A percentile compares a stretch with the other conserved stretches of the same genome.
phyloP scores from a whole-genome alignment of 2,888 invertebrate genomes.

The Lithophane socia region DNA sequence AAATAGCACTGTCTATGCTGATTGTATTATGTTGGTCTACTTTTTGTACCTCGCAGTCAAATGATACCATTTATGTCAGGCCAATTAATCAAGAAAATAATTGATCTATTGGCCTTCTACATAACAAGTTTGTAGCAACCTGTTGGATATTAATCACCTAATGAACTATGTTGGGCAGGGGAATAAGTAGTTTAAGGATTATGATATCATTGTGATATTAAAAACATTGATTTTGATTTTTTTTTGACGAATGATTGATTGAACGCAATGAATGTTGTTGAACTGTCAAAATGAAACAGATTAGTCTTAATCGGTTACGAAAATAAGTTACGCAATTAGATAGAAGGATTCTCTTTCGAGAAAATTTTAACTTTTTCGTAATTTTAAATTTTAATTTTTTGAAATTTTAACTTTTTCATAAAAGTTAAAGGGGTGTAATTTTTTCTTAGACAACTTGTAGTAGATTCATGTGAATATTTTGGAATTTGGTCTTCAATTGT shows the following conservation, averaged over 20 bases:
- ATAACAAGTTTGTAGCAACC: conserved; percentile 24
- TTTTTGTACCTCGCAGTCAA: conserved; percentile 33
- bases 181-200: neutral
- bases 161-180: conserved; percentile 1
- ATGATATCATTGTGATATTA: neutral
- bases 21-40: conserved; percentile 15
- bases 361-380: neutral
- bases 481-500: neutral
- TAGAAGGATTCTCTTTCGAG: neutral
- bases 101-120: conserved; percentile 49
- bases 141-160: conserved; percentile 24
- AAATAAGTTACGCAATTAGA: no score
- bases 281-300: no score
- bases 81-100: conserved; percentile 53
- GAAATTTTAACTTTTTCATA: neutral
- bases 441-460: neutral
- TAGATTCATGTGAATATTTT: neutral
- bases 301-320: no score
- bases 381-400: neutral
- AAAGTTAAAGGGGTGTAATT: neutral
- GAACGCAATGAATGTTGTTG: no score
- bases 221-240: no score
- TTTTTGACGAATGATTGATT: no score
- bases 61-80: conserved; percentile 42
- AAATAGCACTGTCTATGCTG: conserved; percentile 23